phyloP scores from a whole-genome alignment of 2,888 invertebrate species.

The Molanna angustata region DNA sequence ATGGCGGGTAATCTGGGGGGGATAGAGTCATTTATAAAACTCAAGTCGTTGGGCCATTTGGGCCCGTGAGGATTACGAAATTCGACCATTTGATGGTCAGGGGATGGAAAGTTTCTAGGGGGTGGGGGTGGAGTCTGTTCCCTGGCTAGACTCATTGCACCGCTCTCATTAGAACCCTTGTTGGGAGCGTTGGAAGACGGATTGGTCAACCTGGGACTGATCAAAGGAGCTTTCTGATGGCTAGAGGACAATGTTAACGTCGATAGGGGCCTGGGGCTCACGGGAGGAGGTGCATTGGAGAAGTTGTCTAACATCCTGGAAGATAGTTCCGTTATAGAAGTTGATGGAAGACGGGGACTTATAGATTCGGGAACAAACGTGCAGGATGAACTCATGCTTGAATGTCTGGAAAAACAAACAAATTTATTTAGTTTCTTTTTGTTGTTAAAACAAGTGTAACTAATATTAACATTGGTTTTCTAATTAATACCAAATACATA shows the following conservation, averaged over 20 bases:
- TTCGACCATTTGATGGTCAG: slow-evolving; percentile 31
- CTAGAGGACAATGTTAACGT: slow-evolving; percentile 4
- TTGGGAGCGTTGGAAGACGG: slow-evolving; percentile 12
- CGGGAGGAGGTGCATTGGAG: slow-evolving; percentile 20
- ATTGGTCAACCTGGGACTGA: slow-evolving; percentile 14
- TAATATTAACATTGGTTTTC: too few species aligned
- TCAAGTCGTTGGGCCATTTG: slow-evolving; percentile 19
- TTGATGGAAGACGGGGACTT: slow-evolving; percentile 25
- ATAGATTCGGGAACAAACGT: slow-evolving; percentile 7
- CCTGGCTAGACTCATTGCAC: slow-evolving; percentile 13
- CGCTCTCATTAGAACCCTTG: slow-evolving; percentile 22
- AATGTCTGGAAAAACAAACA: slow-evolving; percentile 22
- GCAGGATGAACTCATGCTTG: slow-evolving; percentile 13
- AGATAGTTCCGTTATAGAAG: slow-evolving; percentile 29
- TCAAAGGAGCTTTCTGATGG: slow-evolving; percentile 11
- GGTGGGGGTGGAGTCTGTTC: slow-evolving; percentile 35
- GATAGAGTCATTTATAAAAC: slow-evolving; percentile 19
- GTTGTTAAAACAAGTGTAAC: too few species aligned
- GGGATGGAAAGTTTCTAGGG: slow-evolving; percentile 33
- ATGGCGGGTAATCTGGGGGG: slow-evolving; percentile 22
- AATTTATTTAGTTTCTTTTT: too few species aligned
- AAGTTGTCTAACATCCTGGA: slow-evolving; percentile 28
- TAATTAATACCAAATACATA: too few species aligned
- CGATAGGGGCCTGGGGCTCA: slow-evolving; percentile 21
- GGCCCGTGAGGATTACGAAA: slow-evolving; percentile 26